Evolutionary conservation across 1,140 invertebrate species (phyloP).

Genomic region (Chlorops oryzae): DNA sequence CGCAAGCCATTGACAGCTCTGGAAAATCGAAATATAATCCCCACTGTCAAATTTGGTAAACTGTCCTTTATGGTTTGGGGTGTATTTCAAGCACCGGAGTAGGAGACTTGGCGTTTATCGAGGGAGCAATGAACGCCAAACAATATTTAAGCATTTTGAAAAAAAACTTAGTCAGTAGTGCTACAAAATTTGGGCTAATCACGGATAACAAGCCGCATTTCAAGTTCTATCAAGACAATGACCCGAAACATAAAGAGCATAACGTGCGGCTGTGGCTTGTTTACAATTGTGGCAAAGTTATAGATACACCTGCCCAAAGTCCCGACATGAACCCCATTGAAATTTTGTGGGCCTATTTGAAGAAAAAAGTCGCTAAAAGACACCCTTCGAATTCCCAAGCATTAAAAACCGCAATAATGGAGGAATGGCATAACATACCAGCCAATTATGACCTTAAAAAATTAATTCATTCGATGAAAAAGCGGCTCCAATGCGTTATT

Average conservation of each 20-base stretch:
- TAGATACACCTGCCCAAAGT: slow-evolving; percentile 28
- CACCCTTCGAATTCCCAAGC: too few relatives aligned
- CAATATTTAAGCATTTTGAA: slow-evolving; percentile 17
- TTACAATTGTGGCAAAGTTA: slow-evolving; percentile 6
- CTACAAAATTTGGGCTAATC: slow-evolving; percentile 19
- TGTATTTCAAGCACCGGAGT: too few relatives aligned
- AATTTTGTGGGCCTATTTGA: slow-evolving; percentile 13
- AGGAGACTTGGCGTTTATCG: slow-evolving; percentile 22
- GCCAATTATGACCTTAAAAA: neutral
- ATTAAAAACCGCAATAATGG: neutral
- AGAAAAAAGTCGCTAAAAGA: slow-evolving; percentile 18
- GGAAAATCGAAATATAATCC: too few relatives aligned
- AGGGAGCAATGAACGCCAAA: slow-evolving; percentile 14
- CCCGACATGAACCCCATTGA: slow-evolving; percentile 21
- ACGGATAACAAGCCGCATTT: too few relatives aligned
- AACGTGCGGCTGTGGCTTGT: slow-evolving; percentile 23
- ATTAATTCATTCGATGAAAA: neutral
- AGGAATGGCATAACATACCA: neutral
- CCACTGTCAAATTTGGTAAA: too few relatives aligned
- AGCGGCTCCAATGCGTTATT: neutral
- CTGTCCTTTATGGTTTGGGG: too few relatives aligned
- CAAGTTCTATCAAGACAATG: slow-evolving; percentile 11
- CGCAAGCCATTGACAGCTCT: too few relatives aligned
- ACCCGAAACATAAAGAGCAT: slow-evolving; percentile 27
- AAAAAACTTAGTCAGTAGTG: slow-evolving; percentile 17